phyloP scores from a whole-genome alignment of 2,113 vertebrate genomes.

The Physeter macrocephalus region DNA sequence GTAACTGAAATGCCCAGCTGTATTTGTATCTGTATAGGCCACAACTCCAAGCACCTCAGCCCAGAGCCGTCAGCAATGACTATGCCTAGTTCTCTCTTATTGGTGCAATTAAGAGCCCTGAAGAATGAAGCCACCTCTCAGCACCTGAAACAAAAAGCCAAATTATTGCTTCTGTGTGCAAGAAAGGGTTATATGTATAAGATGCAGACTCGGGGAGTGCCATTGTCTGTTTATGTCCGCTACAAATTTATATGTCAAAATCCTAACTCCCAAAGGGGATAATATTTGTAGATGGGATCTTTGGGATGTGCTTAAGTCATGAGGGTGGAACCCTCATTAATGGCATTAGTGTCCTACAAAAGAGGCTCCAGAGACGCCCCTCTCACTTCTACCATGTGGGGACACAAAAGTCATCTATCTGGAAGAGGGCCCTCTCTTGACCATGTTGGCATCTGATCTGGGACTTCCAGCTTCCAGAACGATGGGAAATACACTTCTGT shows the following conservation, averaged over 20 bases:
- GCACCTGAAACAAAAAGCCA: neutral
- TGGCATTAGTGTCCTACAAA: neutral
- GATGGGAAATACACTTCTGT: neutral
- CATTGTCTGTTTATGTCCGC: neutral
- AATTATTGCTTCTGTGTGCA: neutral
- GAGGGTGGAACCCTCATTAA: neutral
- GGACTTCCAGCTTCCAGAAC: neutral
- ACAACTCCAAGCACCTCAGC: neutral
- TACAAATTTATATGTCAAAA: neutral
- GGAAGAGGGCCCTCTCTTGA: neutral
- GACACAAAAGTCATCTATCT: neutral
- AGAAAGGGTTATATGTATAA: neutral
- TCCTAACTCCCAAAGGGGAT: neutral
- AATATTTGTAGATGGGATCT: neutral
- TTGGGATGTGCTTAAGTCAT: neutral
- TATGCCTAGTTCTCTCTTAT: neutral
- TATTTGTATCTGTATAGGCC: neutral
- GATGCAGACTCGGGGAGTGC: neutral
- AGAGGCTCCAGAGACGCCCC: neutral
- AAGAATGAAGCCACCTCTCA: neutral
- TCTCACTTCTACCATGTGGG: neutral
- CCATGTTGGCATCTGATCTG: neutral
- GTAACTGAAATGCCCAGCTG: neutral
- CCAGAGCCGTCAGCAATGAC: neutral
- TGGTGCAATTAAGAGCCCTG: neutral